Evolutionary conservation across 64 coral and sea anemone species (phyloP).

Genomic region (Anthopleura sola): DNA sequence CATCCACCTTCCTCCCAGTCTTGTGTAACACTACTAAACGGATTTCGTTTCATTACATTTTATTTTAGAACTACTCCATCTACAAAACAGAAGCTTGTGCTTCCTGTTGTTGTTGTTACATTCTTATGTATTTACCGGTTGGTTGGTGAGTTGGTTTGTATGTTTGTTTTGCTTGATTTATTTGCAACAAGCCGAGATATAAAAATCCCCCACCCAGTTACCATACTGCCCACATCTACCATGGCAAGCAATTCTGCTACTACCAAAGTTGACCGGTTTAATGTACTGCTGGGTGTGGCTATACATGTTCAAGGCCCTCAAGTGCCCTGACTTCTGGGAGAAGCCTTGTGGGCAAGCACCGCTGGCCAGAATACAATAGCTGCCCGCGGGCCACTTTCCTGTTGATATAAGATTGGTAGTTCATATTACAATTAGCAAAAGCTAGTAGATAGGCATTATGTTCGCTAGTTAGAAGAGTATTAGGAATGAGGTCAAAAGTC

Average conservation of each 20-base stretch:
- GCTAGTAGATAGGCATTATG: too few relatives aligned
- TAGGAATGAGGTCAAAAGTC: too few relatives aligned
- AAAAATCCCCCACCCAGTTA: slow-evolving; percentile 64
- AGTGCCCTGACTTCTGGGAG: slow-evolving; percentile 21
- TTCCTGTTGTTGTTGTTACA: too few relatives aligned
- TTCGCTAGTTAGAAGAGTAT: too few relatives aligned
- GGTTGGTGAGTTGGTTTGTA: too few relatives aligned
- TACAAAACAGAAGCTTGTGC: too few relatives aligned
- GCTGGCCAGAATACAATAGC: slow-evolving; percentile 68
- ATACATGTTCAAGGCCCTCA: slow-evolving; percentile 61
- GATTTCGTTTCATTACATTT: too few relatives aligned
- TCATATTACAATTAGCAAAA: neutral
- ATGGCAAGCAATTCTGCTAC: slow-evolving; percentile 71
- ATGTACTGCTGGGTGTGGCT: slow-evolving; percentile 9
- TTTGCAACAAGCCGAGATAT: slow-evolving; percentile 76
- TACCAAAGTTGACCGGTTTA: slow-evolving; percentile 49
- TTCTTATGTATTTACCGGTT: too few relatives aligned
- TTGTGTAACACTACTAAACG: too few relatives aligned
- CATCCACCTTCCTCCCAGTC: too few relatives aligned
- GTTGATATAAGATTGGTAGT: neutral
- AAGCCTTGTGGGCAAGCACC: slow-evolving; percentile 69
- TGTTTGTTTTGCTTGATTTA: too few relatives aligned
- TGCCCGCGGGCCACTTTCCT: slow-evolving; percentile 74
- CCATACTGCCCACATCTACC: slow-evolving; percentile 61
- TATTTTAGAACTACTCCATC: too few relatives aligned